Evolutionary conservation across 2,113 vertebrate genomes (phyloP).

Genomic region (Semnopithecus entellus): DNA sequence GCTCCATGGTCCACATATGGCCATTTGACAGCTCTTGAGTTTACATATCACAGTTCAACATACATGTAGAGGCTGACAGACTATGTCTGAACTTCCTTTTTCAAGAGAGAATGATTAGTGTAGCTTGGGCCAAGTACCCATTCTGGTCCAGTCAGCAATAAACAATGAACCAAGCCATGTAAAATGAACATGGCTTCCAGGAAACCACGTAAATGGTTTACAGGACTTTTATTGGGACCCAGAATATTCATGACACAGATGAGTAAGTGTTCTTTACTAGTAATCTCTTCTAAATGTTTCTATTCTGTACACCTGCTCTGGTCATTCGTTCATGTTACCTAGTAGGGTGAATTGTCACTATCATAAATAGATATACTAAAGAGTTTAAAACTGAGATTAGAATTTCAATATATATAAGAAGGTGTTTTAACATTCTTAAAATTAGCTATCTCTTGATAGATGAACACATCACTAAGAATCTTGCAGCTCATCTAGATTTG

Average conservation of each 20-base stretch:
- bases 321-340: slow-evolving; percentile 3
- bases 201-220: neutral
- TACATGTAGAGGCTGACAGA: neutral
- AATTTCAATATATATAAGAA: slow-evolving; percentile 35
- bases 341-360: neutral
- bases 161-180: neutral
- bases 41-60: neutral
- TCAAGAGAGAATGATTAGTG: neutral
- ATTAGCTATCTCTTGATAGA: neutral
- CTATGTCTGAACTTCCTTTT: slow-evolving; percentile 25
- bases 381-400: neutral
- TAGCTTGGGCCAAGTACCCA: neutral
- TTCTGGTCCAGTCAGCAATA: neutral
- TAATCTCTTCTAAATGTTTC: neutral
- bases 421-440: neutral
- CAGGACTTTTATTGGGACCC: neutral
- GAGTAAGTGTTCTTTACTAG: neutral
- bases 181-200: neutral
- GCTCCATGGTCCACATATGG: neutral
- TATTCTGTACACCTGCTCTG: neutral
- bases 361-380: slow-evolving; percentile 11
- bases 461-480: neutral
- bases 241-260: neutral
- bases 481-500: neutral
- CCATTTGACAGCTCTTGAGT: neutral